Evolutionary conservation across 2,797 vertebrate species (phyloP), one percentile per base, ranked within the genome.

Genomic region (Carapus acus): DNA sequence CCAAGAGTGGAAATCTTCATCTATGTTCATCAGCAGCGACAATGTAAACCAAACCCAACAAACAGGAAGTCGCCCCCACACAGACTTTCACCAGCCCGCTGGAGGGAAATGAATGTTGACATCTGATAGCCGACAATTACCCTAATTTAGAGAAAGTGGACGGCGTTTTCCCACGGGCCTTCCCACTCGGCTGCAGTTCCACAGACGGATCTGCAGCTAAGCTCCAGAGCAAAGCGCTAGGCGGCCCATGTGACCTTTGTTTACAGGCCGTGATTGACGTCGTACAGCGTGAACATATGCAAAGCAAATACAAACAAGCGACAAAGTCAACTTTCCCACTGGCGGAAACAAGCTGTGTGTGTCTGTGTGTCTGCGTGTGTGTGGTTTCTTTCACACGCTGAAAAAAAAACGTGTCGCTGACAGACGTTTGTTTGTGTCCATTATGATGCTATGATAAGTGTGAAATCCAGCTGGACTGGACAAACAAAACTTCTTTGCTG

Each of bases 31-130:
- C 12, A 11, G 31, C 6, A 33, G 24, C 5, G 14, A 33, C 14
- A 65, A 69, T 4, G 46, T 54, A 64, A 74, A 54, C 55, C 14
- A 38, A 65, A 65, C 37, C 39, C 69, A 69, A 69, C 50, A n/a
- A 43, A 58, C 67, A 71, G 67, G 62, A 80, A 80, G 69, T 23
- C 0, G 57, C 47, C 43, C 63, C 51, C 62, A 79, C 51, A 59
- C 61, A 47, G 43, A 14, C 19, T 69, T 68, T 76, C 19, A 74
- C 34, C 41, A n/a, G 14, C 50, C 17, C 24, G 9, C 9, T 27
- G 4, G 24, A 38, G 57, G 60, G 71, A 79, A 80, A 74, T 69
- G 58, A 43, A 67, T 76, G 73, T 70, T 79, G 65, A 75, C 59
- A 57, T 71, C 54, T 3, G 47, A 76, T 67, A 65, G 50, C n/a